These are phyloP conservation scores for Poecilobothrus nobilitatus DNA, from an alignment of 2,888 invertebrate species.

Conservation along the genomic window DNA sequence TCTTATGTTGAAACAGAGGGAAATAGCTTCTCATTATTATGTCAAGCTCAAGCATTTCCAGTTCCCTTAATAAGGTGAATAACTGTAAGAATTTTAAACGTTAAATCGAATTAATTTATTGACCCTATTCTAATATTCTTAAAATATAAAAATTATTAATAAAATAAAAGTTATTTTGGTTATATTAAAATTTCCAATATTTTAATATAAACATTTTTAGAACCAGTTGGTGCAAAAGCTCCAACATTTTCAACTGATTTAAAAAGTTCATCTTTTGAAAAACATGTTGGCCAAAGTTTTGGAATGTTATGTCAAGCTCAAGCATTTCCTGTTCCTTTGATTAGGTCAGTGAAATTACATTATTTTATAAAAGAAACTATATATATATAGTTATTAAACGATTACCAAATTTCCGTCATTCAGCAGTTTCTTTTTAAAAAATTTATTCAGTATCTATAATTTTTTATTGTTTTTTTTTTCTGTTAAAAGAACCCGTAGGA, in stretches of 20 bases:
- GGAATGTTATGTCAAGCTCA: slow-evolving; percentile 51
- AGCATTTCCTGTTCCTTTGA: slow-evolving; percentile 40
- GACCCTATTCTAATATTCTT: too few relatives aligned
- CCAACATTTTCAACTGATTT: slow-evolving; percentile 43
- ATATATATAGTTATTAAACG: not conserved
- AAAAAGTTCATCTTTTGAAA: slow-evolving; percentile 37
- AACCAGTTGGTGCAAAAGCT: slow-evolving; percentile 44
- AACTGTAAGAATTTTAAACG: not conserved
- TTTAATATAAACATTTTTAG: slow-evolving; percentile 27
- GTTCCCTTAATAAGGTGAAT: slow-evolving; percentile 45
- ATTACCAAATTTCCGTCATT: not conserved
- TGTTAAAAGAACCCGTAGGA: slow-evolving; percentile 45
- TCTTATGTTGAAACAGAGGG: slow-evolving; percentile 39
- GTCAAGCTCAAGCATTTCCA: slow-evolving; percentile 56
- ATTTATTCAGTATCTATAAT: not conserved
- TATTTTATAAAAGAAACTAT: too few relatives aligned
- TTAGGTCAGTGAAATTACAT: slow-evolving; percentile 28
- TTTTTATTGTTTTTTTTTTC: too few relatives aligned
- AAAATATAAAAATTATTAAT: not conserved
- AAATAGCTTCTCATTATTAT: slow-evolving; percentile 48
- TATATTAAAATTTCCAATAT: slow-evolving; percentile 2
- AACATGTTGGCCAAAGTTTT: slow-evolving; percentile 37
- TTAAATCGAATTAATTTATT: not conserved
- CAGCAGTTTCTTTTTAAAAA: not conserved
- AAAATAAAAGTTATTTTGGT: slow-evolving; percentile 26